Evolutionary conservation across 1,140 invertebrate species (phyloP), one percentile per base, ranked within the genome.

Genomic region (Bombyx mandarina): DNA sequence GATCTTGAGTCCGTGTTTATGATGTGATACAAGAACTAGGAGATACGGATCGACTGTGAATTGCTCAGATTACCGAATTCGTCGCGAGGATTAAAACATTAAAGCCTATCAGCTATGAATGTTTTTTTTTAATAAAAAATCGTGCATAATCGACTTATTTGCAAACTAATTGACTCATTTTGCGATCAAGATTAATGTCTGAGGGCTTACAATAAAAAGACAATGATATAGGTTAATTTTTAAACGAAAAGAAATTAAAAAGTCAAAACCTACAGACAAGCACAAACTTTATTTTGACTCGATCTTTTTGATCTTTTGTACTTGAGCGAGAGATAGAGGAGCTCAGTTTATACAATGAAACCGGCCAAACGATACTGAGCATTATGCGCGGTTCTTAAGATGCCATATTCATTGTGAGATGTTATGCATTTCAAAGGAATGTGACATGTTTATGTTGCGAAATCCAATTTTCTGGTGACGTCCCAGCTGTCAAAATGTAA

Each of bases 401-500:
- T 3, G 26, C 26, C 26, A 35, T 35, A 35, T 35, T 35, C 26
- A 35, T 35, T 35, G 26, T 35, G 0, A 35, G 1, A 35, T 5
- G 26, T 35, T 35, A 0, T 60, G 56, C 49, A 60, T 12, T 59
- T 22, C 48, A 58, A 64, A 60, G 64, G 69, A 69, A 55, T 70
- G 65, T 70, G 79, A 85, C 75, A 80, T 87, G 79, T 87, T 87
- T 87, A 84, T 85, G 80, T 83, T 87, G 76, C 77, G 65, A 85
- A 87, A 87, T 85, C 84, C 84, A 84, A 87, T 85, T 87, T 87
- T 85, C 82, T 85, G 80, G 78, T 83, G 84, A 82, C 84, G 79
- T 82, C 73, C 85, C 75, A 84, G 83, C 78, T 84, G 84, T 87
- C 82, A 68, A 81, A 73, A 75, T 66, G 63, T 67, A 65, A 75